Conservation (phyloP, 2,113 vertebrate species). For the Paracanthobrama guichenoti region DNA sequence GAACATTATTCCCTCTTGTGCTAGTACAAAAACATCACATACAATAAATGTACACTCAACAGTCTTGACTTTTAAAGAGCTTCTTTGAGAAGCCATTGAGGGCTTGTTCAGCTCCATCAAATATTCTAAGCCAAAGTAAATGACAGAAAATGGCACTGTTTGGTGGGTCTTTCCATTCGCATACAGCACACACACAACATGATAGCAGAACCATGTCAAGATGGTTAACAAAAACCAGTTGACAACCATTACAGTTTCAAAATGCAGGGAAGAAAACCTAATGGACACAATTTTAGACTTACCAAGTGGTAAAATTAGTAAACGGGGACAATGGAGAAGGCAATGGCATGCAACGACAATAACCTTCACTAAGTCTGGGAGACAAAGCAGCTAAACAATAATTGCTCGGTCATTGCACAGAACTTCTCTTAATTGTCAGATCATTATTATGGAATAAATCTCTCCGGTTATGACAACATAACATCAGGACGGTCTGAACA, state of each 20-base stretch:
- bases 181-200: background rate
- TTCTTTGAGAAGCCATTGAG: background rate
- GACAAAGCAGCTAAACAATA: constrained; percentile 17
- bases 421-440: background rate
- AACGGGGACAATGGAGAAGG: background rate
- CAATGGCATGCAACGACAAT: background rate
- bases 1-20: constrained; percentile 27
- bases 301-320: background rate
- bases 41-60: background rate
- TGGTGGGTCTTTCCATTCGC: background rate
- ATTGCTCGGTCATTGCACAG: background rate
- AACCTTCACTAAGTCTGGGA: background rate
- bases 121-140: background rate
- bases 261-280: background rate
- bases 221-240: background rate
- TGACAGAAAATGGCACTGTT: constrained; percentile 16
- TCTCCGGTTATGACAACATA: constrained; percentile 8
- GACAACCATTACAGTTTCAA: background rate
- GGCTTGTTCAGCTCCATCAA: background rate
- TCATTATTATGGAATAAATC: constrained; percentile 6
- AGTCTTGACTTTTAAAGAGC: background rate
- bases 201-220: background rate
- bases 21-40: constrained; percentile 34
- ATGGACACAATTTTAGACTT: background rate
- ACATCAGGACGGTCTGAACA: background rate